Conservation (phyloP, 2,113 vertebrate genomes). For the Xenopus borealis region DNA sequence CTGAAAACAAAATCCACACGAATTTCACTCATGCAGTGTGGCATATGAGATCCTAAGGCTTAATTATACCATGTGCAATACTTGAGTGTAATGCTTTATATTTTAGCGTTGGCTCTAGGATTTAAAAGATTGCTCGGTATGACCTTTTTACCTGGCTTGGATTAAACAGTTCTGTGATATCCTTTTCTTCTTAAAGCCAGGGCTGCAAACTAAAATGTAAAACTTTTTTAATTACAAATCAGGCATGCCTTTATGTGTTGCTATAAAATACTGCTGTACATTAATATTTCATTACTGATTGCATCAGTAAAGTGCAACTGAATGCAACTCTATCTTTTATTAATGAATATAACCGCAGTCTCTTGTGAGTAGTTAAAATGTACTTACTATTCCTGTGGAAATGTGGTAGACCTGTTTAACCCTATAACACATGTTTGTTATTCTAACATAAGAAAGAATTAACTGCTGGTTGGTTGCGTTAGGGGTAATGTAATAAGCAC, state of each 20-base stretch:
- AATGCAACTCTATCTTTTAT: too few species aligned
- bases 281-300: background rate
- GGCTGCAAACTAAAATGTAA: background rate
- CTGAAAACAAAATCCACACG: constrained; percentile 48
- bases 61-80: constrained; percentile 46
- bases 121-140: constrained; percentile 16
- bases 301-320: background rate
- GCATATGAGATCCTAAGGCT: constrained; percentile 45
- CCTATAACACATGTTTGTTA: too few species aligned
- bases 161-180: background rate
- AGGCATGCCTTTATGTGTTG: background rate
- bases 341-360: too few species aligned
- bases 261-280: background rate
- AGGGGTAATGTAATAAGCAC: too few species aligned
- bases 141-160: constrained; percentile 5
- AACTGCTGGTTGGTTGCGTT: too few species aligned
- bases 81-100: constrained; percentile 26
- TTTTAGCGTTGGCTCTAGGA: constrained; percentile 30
- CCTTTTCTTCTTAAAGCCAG: background rate
- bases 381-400: background rate
- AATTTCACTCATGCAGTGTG: constrained; percentile 45
- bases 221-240: background rate
- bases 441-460: too few species aligned
- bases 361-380: background rate
- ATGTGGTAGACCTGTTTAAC: too few species aligned